These are phyloP conservation scores for Sebastes fasciatus DNA, from an alignment of 2,113 vertebrate species.

Conservation along the genomic window DNA sequence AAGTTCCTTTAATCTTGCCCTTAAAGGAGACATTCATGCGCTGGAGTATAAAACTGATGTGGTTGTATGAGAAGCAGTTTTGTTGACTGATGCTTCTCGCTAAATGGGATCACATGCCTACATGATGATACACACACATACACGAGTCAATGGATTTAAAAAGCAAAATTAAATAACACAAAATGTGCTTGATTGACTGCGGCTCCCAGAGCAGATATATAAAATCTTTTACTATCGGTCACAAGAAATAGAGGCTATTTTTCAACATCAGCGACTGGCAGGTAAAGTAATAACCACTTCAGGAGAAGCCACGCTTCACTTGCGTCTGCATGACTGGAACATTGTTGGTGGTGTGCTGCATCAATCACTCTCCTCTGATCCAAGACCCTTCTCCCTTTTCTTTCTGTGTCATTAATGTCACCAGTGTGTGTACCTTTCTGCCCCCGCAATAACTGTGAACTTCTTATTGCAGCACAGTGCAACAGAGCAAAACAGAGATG, in stretches of 20 bases:
- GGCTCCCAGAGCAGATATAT: not conserved
- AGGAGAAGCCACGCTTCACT: not conserved
- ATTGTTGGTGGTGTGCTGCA: not conserved
- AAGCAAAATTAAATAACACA: not conserved
- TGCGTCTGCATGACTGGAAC: not conserved
- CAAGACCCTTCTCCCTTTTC: not conserved
- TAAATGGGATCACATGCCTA: not conserved
- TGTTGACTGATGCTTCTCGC: not conserved
- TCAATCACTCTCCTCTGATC: not conserved
- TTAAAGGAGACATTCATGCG: not conserved
- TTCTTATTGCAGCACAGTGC: not conserved
- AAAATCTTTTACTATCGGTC: not conserved
- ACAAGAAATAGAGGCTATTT: conserved; percentile 8
- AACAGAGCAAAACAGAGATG: not conserved
- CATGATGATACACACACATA: not conserved
- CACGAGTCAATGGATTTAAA: not conserved
- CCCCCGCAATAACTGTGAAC: not conserved
- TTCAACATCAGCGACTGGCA: conserved; percentile 18
- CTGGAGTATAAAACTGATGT: not conserved
- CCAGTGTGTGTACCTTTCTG: not conserved
- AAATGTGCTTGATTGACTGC: not conserved
- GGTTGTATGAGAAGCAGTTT: not conserved
- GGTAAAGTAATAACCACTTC: conserved; percentile 25
- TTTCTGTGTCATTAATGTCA: not conserved
- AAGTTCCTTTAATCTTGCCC: not conserved